Evolutionary conservation across 1,140 invertebrate species (phyloP), one percentile per base, ranked within the genome.

Genomic region (Drosophila orena): DNA sequence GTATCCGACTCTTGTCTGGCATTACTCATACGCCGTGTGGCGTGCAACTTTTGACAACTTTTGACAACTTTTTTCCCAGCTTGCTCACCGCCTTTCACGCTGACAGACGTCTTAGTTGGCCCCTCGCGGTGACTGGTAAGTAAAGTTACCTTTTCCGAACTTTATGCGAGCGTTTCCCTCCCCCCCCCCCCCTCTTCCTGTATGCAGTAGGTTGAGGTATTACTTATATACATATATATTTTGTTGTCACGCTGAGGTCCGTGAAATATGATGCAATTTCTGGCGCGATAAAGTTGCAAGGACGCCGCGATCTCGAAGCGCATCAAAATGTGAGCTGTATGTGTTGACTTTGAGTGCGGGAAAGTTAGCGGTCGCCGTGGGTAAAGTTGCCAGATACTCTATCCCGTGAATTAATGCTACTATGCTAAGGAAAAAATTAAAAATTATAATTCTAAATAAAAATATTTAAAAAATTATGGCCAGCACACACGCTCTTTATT

Each of bases 191-290:
- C n/a, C n/a, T n/a, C n/a, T 1, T 12, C 6, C 11, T 46, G 17
- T 55, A 40, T 55, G 30, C 14, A n/a, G 43, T 53, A 37, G 17
- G 38, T 56, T 55, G 14, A 20, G 27, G 24, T 38, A 52, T 49
- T 62, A 77, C 77, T 43, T 73, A 61, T n/a, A n/a, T 53, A 56
- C 70, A 61, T 85, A 66, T 76, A 40, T 56, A 68, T 58, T 59
- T 56, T 61, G 77, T 83, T 88, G 84, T 88, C 84, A 57, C 66
- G 71, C 71, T 83, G 46, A 66, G 71, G 60, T 66, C 60, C 64
- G 72, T 88, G 83, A 88, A 88, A 88, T 83, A 88, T 88, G 83
- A 88, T 88, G 84, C 84, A 89, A 89, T 88, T 88, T 89, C 79
- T 89, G 83, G 70, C 49, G 70, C 83, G 83, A 86, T 86, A 88